Base-by-base conservation (phyloP, 2,113 vertebrate genomes). In the Delphinapterus leucas region DNA sequence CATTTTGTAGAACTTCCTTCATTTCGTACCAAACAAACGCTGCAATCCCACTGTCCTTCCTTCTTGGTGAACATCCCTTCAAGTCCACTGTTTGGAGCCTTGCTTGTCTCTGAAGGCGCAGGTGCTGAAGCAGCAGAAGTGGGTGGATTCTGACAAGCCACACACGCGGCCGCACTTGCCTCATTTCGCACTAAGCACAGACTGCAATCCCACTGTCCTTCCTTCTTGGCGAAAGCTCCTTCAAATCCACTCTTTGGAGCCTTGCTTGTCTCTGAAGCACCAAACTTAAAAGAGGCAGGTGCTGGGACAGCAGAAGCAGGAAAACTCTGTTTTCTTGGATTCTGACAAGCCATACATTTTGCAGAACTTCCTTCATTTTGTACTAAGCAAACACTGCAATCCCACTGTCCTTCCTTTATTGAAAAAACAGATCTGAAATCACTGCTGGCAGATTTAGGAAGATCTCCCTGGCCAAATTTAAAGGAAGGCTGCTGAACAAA, bases 191-290 rank as follows among this genome's bases (percentile, higher is more conserved):
- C 97, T 8, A 97, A 84, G 92, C 99, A 99, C 11, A 21, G 0
- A 31, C 95, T 98, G 55, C 99, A 99, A 88, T 99, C 98, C 99
- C 99, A 99, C 31, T 99, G 98, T 23, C 98, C 99, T 70, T 98
- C 98, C 67, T 99, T 99, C 53, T 81, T 81, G n/a, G 77, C 14
- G 4, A 81, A 81, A 26, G 58, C 13, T 2, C 53, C 77, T 26
- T 96, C 98, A 82, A 98, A 95, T 33, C 98, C 98, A 96, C 93
- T 98, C 83, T 97, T 98, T 41, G 87, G 1, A 74, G 87, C 14
- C 89, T 98, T 98, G 94, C 80, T 94, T 79, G 61, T 36, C 58
- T 98, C 36, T 41, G 94, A 31, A 68, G 96, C 94, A 60, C 98
- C 98, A 98, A 99, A 99, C 80, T 99, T 99, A 96, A 99, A 99